Evolutionary conservation across 1,140 invertebrate genomes (phyloP).

Genomic region (Rhopalosiphum padi): DNA sequence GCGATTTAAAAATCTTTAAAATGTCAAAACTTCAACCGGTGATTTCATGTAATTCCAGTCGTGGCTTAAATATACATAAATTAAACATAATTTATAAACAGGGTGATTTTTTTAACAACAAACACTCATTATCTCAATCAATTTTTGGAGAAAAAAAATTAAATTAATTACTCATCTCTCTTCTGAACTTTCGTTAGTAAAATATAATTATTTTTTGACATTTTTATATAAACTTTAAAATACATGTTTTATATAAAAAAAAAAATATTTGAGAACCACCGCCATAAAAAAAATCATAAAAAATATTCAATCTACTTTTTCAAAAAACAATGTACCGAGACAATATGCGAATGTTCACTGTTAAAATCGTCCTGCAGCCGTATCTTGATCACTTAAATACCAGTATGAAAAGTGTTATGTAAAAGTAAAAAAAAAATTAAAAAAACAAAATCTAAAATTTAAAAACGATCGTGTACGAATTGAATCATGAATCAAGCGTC

Average conservation of each 20-base stretch:
- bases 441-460: background rate
- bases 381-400: background rate
- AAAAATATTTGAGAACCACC: too few relatives aligned
- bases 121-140: background rate
- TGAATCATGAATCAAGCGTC: slow-evolving; percentile 51
- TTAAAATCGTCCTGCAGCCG: background rate
- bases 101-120: background rate
- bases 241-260: too few relatives aligned
- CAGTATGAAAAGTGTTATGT: too few relatives aligned
- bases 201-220: too few relatives aligned
- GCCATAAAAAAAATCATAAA: background rate
- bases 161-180: too few relatives aligned
- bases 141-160: background rate
- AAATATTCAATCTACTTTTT: background rate
- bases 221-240: too few relatives aligned
- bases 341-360: background rate
- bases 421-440: too few relatives aligned
- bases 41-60: background rate
- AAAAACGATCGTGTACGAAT: background rate
- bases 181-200: too few relatives aligned
- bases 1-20: background rate
- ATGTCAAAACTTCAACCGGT: background rate
- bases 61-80: background rate
- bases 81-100: background rate
- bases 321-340: background rate